phyloP scores from a whole-genome alignment of 2,888 invertebrate species.

The Ophion slaviceki region DNA sequence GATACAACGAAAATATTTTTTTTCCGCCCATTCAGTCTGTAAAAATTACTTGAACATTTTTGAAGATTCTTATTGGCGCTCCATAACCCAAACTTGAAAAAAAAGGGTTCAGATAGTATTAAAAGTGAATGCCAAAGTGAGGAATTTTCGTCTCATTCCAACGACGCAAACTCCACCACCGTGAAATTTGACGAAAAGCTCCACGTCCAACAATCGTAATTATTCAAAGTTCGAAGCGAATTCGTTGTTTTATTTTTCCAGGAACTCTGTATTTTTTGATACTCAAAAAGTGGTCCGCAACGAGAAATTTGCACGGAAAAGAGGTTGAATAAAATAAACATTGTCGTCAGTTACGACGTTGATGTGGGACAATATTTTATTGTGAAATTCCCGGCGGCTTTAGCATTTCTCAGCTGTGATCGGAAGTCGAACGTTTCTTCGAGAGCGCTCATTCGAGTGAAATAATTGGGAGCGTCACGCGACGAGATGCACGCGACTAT shows the following conservation, averaged over 20 bases:
- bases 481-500: constrained; percentile 31
- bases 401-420: background rate
- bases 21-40: too few species aligned
- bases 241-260: background rate
- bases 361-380: background rate
- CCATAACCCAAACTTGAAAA: too few species aligned
- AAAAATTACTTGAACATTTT: too few species aligned
- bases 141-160: too few species aligned
- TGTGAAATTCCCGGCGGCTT: background rate
- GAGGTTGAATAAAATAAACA: background rate
- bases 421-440: background rate
- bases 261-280: background rate
- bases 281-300: background rate
- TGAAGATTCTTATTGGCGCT: too few species aligned
- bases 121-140: too few species aligned
- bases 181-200: background rate
- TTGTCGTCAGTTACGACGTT: background rate
- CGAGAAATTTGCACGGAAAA: background rate
- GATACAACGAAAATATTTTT: too few species aligned
- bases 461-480: constrained; percentile 15
- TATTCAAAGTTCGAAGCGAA: background rate
- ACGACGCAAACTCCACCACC: too few species aligned
- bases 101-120: too few species aligned
- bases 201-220: background rate
- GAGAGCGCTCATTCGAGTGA: constrained; percentile 1